Evolutionary conservation across 2,113 vertebrate species (phyloP).

Genomic region (Heterotilapia buettikoferi): DNA sequence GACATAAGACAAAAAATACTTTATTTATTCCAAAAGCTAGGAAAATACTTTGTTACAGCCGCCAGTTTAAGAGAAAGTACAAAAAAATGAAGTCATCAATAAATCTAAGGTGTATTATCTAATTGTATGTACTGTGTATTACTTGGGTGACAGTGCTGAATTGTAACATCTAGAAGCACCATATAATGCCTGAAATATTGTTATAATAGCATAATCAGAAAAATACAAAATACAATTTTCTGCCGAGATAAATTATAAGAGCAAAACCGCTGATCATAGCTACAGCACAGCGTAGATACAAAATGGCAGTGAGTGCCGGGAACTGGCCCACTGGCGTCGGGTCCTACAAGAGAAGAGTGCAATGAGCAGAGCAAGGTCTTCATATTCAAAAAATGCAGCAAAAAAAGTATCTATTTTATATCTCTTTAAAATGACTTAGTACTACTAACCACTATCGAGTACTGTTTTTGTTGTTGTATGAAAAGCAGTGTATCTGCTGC

Average conservation of each 20-base stretch:
- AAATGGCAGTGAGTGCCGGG: conserved; percentile 50
- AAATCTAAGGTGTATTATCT: not conserved
- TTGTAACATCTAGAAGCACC: accelerated
- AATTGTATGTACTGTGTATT: not conserved
- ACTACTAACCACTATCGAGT: not conserved
- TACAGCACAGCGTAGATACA: conserved; percentile 50
- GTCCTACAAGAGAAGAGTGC: conserved; percentile 34
- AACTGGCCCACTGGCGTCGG: conserved; percentile 57
- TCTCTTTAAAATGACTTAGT: too few species aligned
- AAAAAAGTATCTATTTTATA: too few species aligned
- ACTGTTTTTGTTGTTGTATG: not conserved
- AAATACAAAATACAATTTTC: not conserved
- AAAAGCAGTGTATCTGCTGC: not conserved
- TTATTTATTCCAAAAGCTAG: not conserved
- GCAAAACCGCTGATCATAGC: conserved; percentile 56
- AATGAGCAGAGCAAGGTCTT: not conserved
- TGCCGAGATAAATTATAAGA: conserved; percentile 56
- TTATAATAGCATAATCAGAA: not conserved
- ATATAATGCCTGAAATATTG: accelerated
- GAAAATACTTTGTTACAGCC: accelerated
- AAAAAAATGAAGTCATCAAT: not conserved
- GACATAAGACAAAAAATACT: not conserved
- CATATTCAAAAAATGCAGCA: not conserved
- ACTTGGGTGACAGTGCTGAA: accelerated
- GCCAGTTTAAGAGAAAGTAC: not conserved